These are phyloP conservation scores for Lasioglossum baleicum DNA, from an alignment of 1,140 invertebrate genomes.

Conservation along the genomic window DNA sequence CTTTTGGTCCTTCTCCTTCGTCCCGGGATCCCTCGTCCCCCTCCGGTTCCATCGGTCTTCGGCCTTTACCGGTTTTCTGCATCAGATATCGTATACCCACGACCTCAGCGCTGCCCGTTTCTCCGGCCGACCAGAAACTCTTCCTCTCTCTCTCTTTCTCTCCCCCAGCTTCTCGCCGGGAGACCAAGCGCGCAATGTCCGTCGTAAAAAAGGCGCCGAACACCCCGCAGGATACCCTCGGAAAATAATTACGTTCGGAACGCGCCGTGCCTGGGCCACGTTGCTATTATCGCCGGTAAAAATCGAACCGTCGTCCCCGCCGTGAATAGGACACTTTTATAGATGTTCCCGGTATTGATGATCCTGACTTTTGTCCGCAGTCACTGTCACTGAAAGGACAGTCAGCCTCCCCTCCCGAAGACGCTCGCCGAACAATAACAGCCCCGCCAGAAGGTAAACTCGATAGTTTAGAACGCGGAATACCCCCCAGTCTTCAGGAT, in stretches of 20 bases:
- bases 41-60: conserved; percentile 29
- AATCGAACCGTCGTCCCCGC: conserved; percentile 30
- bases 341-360: conserved; percentile 19
- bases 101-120: conserved; percentile 64
- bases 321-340: conserved; percentile 39
- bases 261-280: conserved; percentile 4
- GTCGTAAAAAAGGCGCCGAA: conserved; percentile 42
- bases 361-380: conserved; percentile 9
- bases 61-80: conserved; percentile 78
- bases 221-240: conserved; percentile 21
- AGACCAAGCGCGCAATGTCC: conserved; percentile 18
- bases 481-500: too few species aligned
- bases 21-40: conserved; percentile 39
- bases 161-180: conserved; percentile 6
- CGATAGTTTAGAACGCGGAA: background rate
- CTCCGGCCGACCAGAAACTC: background rate
- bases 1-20: conserved; percentile 55
- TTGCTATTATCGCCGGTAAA: conserved; percentile 47
- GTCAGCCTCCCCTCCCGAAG: background rate
- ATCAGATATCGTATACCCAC: conserved; percentile 77
- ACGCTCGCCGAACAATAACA: background rate
- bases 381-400: background rate
- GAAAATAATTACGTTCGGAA: conserved; percentile 53
- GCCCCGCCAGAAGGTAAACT: background rate
- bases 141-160: background rate